Conservation (phyloP, 1,140 invertebrate species). For the Dreissena rostriformis region DNA sequence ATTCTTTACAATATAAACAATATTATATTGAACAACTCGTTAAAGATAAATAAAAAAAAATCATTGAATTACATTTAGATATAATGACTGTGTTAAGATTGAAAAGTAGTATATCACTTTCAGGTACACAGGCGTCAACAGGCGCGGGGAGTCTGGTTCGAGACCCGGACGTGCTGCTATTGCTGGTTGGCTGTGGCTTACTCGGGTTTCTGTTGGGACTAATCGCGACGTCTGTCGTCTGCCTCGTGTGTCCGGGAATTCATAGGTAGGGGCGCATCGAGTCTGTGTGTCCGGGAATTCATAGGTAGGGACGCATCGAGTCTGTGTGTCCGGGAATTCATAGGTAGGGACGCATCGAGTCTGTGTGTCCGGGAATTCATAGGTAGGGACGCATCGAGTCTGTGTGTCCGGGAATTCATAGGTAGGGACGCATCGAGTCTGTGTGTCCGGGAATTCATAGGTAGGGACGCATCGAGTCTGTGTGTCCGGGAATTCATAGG, state of each 20-base stretch:
- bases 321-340: background rate
- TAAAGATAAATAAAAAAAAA: too few species aligned
- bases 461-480: too few species aligned
- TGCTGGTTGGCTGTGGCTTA: background rate
- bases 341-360: background rate
- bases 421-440: background rate
- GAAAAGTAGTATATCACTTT: too few species aligned
- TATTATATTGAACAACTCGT: too few species aligned
- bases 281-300: too few species aligned
- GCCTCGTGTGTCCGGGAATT: background rate
- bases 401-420: background rate
- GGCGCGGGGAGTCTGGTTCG: background rate
- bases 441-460: too few species aligned
- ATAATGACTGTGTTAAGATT: too few species aligned
- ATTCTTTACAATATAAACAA: too few species aligned
- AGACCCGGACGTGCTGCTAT: background rate
- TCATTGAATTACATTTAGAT: too few species aligned
- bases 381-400: too few species aligned
- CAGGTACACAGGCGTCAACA: background rate
- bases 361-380: too few species aligned
- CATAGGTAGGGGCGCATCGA: background rate
- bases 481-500: background rate
- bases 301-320: too few species aligned
- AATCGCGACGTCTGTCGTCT: background rate
- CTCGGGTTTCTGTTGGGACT: background rate